phyloP scores from a whole-genome alignment of 2,797 vertebrate genomes.

The Argentina silus region DNA sequence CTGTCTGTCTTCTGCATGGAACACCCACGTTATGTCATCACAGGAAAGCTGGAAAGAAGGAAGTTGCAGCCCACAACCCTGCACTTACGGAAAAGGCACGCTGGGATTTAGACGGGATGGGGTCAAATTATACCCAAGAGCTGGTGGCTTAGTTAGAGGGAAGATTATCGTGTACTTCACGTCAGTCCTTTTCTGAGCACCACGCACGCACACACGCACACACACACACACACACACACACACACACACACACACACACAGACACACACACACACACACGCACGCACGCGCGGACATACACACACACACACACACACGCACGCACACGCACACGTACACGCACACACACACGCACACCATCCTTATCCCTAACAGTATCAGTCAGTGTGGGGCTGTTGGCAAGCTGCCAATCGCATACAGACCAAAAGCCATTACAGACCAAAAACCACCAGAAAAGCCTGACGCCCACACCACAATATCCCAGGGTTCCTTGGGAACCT shows the following conservation, averaged over 20 bases:
- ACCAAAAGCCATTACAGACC: slow-evolving; percentile 44
- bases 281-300: not conserved
- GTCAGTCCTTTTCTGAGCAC: slow-evolving; percentile 63
- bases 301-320: not conserved
- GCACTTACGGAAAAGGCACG: slow-evolving; percentile 61
- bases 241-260: slow-evolving; percentile 7
- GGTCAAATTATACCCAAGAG: slow-evolving; percentile 73
- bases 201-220: slow-evolving; percentile 31
- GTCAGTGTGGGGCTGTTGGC: slow-evolving; percentile 40
- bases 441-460: slow-evolving; percentile 41
- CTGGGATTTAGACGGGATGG: slow-evolving; percentile 70
- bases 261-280: slow-evolving; percentile 39
- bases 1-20: slow-evolving; percentile 22
- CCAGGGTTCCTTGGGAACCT: slow-evolving; percentile 48
- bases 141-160: slow-evolving; percentile 72
- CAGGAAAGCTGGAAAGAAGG: slow-evolving; percentile 59
- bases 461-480: slow-evolving; percentile 40
- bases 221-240: not conserved
- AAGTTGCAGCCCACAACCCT: slow-evolving; percentile 58
- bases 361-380: slow-evolving; percentile 55
- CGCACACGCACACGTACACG: not conserved
- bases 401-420: slow-evolving; percentile 46
- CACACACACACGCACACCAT: slow-evolving; percentile 38
- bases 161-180: slow-evolving; percentile 77
- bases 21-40: slow-evolving; percentile 67